A percentile compares a stretch with the other conserved stretches of the same genome.
Evolutionary conservation across 1,140 invertebrate species (phyloP).

Genomic region (Oscheius sp.): DNA sequence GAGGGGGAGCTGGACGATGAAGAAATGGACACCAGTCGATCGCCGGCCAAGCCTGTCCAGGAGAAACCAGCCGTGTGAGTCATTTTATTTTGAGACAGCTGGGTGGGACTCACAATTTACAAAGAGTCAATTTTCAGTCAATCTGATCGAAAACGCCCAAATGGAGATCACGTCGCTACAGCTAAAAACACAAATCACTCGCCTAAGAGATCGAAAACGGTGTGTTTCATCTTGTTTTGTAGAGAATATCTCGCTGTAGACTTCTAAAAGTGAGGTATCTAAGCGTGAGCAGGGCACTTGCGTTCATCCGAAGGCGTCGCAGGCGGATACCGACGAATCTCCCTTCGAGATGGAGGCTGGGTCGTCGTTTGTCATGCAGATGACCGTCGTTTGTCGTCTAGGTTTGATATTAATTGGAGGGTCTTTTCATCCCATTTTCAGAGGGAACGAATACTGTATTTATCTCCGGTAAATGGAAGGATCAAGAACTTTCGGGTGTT

Average conservation of each 20-base stretch:
- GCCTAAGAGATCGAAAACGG: too few relatives aligned
- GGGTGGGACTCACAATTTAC: too few relatives aligned
- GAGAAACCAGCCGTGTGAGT: neutral
- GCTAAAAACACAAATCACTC: too few relatives aligned
- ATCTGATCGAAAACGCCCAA: too few relatives aligned
- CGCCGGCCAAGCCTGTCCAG: neutral
- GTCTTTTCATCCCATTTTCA: neutral
- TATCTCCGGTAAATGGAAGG: neutral
- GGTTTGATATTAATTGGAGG: neutral
- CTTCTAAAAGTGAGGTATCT: too few relatives aligned
- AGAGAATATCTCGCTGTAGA: too few relatives aligned
- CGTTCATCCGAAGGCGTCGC: neutral
- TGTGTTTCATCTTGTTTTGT: too few relatives aligned
- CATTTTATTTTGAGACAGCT: too few relatives aligned
- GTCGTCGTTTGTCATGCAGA: neutral
- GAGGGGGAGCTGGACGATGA: neutral
- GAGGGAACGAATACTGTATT: neutral
- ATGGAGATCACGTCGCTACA: too few relatives aligned
- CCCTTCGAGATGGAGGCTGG: neutral
- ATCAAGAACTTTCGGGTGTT: slow-evolving; percentile 9
- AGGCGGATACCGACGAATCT: neutral
- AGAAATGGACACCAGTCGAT: neutral
- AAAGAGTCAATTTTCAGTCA: too few relatives aligned
- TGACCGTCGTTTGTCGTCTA: neutral
- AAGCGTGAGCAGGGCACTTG: neutral